Percentiles rank a stretch among this genome's conserved stretches.
phyloP scores from a whole-genome alignment of 2,113 vertebrate genomes.

The Sigmodon hispidus region DNA sequence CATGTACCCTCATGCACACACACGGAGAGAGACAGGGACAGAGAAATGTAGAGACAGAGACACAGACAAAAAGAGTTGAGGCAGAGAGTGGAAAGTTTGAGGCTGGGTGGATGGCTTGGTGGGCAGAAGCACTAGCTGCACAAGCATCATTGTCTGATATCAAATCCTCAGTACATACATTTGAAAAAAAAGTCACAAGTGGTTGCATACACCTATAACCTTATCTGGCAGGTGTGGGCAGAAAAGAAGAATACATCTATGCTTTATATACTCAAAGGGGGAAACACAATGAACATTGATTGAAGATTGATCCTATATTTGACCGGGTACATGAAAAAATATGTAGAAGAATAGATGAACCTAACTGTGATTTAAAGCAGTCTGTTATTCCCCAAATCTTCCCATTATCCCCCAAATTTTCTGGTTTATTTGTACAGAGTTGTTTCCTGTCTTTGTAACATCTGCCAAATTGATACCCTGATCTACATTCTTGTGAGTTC shows the following conservation, averaged over 20 bases:
- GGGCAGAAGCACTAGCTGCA: no score
- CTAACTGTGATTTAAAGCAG: background rate
- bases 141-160: background rate
- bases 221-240: background rate
- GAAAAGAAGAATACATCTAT: background rate
- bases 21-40: no score
- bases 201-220: no score
- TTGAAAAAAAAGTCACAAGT: background rate
- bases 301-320: background rate
- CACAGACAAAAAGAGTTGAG: no score
- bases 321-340: background rate
- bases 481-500: slow-evolving; percentile 64
- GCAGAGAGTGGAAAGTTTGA: background rate
- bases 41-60: no score
- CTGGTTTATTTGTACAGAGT: slow-evolving; percentile 31
- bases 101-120: background rate
- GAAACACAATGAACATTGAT: background rate
- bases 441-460: slow-evolving; percentile 70
- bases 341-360: background rate
- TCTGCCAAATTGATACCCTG: slow-evolving; percentile 56
- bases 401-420: slow-evolving; percentile 22
- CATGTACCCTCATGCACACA: background rate
- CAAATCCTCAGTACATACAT: background rate
- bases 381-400: background rate
- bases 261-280: background rate